Conservation (phyloP, 2,113 vertebrate species). For the Odobenus rosmarus region DNA sequence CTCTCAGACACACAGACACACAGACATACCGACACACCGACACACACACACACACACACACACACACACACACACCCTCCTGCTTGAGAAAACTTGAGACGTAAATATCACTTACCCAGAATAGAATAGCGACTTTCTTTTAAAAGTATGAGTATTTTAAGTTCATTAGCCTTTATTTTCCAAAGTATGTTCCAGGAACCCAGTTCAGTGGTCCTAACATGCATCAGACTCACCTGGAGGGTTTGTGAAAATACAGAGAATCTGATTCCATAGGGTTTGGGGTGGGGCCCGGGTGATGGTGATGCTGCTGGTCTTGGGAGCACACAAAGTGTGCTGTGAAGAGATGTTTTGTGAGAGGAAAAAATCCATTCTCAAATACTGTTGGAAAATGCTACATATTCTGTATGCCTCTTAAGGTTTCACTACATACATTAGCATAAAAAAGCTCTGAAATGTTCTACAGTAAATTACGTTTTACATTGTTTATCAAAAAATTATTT, state of each 20-base stretch:
- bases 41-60: background rate
- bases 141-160: constrained; percentile 32
- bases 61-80: background rate
- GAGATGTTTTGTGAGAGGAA: background rate
- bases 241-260: constrained; percentile 7
- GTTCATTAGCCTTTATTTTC: constrained; percentile 9
- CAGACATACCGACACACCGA: background rate
- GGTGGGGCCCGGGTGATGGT: background rate
- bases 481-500: constrained; percentile 30
- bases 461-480: constrained; percentile 14
- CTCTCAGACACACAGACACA: background rate
- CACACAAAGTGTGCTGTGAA: background rate
- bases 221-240: background rate
- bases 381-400: background rate
- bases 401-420: background rate
- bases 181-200: constrained; percentile 42
- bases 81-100: background rate
- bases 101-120: background rate
- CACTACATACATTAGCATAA: background rate
- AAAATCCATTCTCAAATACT: background rate
- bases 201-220: background rate
- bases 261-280: background rate
- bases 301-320: background rate
- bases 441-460: background rate
- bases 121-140: constrained; percentile 39